Percentiles rank a stretch among this genome's conserved stretches.
These are phyloP conservation scores for Henricia sp. DNA, from an alignment of 53 echinoderm and acorn worm genomes.

Conservation along the genomic window DNA sequence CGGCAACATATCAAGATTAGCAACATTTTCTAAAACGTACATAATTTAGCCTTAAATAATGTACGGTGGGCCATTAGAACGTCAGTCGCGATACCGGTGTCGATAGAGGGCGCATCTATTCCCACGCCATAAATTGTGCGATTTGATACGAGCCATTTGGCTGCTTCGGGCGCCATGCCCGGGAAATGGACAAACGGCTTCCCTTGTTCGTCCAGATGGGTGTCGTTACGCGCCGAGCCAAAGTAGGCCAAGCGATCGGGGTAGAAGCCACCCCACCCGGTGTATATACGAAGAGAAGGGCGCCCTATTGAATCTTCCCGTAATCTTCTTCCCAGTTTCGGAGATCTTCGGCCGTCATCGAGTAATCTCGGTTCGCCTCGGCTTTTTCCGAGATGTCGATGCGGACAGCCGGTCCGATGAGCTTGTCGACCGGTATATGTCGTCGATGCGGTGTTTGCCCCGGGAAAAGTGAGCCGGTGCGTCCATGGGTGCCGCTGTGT, in stretches of 20 bases:
- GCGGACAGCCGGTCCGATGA: background rate
- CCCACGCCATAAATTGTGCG: conserved; percentile 10
- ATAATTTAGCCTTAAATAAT: conserved; percentile 18
- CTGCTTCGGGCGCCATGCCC: conserved; percentile 49
- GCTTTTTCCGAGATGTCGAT: conserved; percentile 50
- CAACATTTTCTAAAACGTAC: conserved; percentile 47
- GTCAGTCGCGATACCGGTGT: conserved; percentile 4
- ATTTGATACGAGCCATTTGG: conserved; percentile 43
- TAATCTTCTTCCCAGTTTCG: conserved; percentile 34
- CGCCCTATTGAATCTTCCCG: conserved; percentile 39
- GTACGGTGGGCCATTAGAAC: background rate
- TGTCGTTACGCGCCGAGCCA: conserved; percentile 24
- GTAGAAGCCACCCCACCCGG: conserved; percentile 54
- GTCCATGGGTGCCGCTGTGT: no score
- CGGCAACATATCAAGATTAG: conserved; percentile 53
- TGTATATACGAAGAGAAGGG: conserved; percentile 43
- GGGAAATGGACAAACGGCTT: conserved; percentile 43
- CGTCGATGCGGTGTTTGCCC: no score
- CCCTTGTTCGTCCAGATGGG: conserved; percentile 27
- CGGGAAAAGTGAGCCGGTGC: no score
- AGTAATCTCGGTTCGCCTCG: conserved; percentile 4
- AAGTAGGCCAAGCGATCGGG: conserved; percentile 47
- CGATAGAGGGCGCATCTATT: conserved; percentile 33
- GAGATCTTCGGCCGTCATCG: conserved; percentile 31
- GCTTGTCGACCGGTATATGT: background rate